phyloP scores from a whole-genome alignment of 2,113 vertebrate genomes.

The Scartelaos histophorus region DNA sequence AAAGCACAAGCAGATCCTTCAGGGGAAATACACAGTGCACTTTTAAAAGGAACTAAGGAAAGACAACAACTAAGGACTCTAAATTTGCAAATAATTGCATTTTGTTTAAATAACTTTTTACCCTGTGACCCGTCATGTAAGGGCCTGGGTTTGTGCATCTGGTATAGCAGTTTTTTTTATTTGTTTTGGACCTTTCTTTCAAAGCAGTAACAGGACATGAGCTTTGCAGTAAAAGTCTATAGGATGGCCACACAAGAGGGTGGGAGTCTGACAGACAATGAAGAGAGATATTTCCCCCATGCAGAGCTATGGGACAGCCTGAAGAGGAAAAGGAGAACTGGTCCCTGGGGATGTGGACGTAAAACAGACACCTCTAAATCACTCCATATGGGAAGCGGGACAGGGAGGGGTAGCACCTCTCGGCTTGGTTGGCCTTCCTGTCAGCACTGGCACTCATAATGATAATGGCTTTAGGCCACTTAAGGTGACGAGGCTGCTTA shows the following conservation, averaged over 20 bases:
- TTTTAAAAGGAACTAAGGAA: background rate
- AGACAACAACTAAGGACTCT: background rate
- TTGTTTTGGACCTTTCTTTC: constrained; percentile 8
- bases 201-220: constrained; percentile 36
- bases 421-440: constrained; percentile 61
- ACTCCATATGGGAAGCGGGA: constrained; percentile 74
- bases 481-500: constrained; percentile 37
- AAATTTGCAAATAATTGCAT: background rate
- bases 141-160: constrained; percentile 2
- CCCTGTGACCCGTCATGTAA: background rate
- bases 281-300: constrained; percentile 53
- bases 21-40: too few species aligned
- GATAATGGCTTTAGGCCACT: constrained; percentile 37
- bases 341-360: constrained; percentile 58
- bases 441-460: constrained; percentile 38
- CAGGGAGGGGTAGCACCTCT: constrained; percentile 45
- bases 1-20: too few species aligned
- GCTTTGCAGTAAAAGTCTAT: constrained; percentile 37
- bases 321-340: constrained; percentile 56
- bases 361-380: constrained; percentile 72
- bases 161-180: background rate
- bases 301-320: constrained; percentile 27
- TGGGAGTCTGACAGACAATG: constrained; percentile 60
- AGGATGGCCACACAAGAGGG: constrained; percentile 24
- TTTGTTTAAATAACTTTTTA: background rate